Base-by-base conservation (phyloP, 2,113 vertebrate genomes). In the Naja naja region DNA sequence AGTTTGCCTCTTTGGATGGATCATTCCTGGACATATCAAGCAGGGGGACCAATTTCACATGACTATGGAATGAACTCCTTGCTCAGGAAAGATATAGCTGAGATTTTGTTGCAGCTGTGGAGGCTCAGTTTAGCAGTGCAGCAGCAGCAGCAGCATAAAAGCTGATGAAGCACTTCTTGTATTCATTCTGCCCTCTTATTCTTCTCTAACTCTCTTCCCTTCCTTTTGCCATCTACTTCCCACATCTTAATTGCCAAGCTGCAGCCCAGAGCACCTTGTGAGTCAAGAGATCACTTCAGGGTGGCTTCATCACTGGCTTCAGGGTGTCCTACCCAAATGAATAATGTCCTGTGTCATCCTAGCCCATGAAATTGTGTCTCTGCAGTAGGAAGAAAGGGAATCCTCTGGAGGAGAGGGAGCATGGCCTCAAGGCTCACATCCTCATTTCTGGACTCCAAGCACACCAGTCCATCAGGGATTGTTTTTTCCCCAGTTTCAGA, bases 311-410 rank as follows among this genome's bases (percentile, higher is more conserved):
- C n/a, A 91, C 91, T 88, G 86, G 47, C 43, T 52, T 91, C 91
- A 92, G 64, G 43, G 91, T 14, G 10, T 93, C 90, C 55, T 16
- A 30, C 0, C n/a, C 81, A 87, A 95, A 74, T 90, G 93, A 94
- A 93, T 93, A 93, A 92, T 90, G 56, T 52, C 10, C 34, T 93
- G 85, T 85, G 20, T 90, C 88, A 25, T 93, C 94, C 56, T 47
- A 92, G 92, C 89, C 69, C 81, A 85, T 30, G 85, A 91, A 92
- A 94, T 14, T 49, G 49, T 58, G 95, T 94, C 93, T 93, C 95
- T 92, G 69, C 23, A 16, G 90, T 93, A 27, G 30, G 87, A 95
- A 92, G 1, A 69, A 56, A n/a, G 9, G 0, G 69, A 30, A 7
- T 0, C 55, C 92, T 74, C n/a, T 11, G 53, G 2, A 0, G 10